These are phyloP conservation scores for Chaetops frenatus DNA, from an alignment of 2,113 vertebrate genomes.

Conservation along the genomic window DNA sequence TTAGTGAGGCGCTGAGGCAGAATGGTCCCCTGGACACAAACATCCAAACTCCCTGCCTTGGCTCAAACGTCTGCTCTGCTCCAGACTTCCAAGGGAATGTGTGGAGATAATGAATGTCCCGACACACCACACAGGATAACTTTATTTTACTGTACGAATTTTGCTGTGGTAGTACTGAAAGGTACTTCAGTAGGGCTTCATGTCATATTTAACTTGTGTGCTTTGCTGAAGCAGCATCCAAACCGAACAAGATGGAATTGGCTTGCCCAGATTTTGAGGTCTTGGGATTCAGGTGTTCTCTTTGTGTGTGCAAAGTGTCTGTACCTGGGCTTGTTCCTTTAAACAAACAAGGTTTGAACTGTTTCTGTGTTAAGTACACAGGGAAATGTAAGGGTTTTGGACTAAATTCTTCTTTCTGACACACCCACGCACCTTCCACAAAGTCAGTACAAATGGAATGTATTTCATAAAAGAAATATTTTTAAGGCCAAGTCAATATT, in stretches of 20 bases:
- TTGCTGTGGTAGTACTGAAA: not conserved
- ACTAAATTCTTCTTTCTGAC: conserved; percentile 30
- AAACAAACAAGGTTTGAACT: not conserved
- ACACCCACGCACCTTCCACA: conserved; percentile 45
- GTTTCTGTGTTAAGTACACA: not conserved
- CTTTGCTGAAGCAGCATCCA: not conserved
- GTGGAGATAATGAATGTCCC: not conserved
- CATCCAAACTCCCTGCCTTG: not conserved
- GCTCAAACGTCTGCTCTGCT: not conserved
- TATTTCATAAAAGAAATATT: conserved; percentile 39
- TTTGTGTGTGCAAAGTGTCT: not conserved
- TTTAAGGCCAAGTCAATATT: conserved; percentile 25
- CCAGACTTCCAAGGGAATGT: not conserved
- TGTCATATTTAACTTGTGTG: not conserved
- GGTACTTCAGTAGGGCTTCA: not conserved
- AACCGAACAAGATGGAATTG: not conserved
- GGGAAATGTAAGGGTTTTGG: not conserved
- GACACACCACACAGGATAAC: accelerated
- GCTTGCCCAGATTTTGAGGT: not conserved
- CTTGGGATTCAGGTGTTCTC: not conserved
- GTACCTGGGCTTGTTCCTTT: not conserved
- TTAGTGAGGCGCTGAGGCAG: conserved; percentile 11
- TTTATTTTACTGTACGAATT: not conserved
- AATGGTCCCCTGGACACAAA: not conserved
- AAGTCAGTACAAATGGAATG: conserved; percentile 44